Evolutionary conservation across 2,797 vertebrate genomes (phyloP), one percentile per base, ranked within the genome.

Genomic region (Jordanella pulchra): DNA sequence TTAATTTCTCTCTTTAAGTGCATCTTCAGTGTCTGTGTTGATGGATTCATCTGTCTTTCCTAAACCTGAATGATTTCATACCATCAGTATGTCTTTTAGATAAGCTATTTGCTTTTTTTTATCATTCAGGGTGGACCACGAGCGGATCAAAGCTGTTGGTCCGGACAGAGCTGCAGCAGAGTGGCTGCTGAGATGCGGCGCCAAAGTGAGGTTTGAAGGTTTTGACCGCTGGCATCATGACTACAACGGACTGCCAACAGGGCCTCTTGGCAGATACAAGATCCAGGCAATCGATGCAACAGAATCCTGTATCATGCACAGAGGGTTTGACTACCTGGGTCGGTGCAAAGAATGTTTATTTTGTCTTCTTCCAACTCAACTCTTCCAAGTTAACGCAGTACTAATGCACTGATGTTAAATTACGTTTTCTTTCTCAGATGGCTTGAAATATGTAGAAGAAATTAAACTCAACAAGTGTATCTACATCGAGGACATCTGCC

Each of bases 151-250:
- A 60, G 93, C 94, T 0, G 94, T 95, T 0, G 98, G 98, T 1
- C 97, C 98, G 0, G 96, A 99, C 80, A 92, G 96, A 56, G 98
- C 97, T 0, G 97, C 98, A 0, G 95, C 98, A 0, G 98, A 99
- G 85, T 99, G 98, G 97, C 95, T 99, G 65, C 89, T 99, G 80
- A 95, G 98, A 10, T 99, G 98, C 1, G 98, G 98, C 0, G 98
- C 97, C 13, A 89, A 92, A 81, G 97, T 99, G 21, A 90, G 95
- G 27, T 99, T 95, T 71, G 87, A 90, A 10, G 97, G 97, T 87
- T 96, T 95, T 10, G 95, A 97, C 4, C 95, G 88, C 53, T 99
- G 96, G 95, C 97, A 99, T 60, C 92, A 93, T 1, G 97, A 99
- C 93, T 99, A 99, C 93, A 99, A 97, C 0, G 93, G 76, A 0